These are phyloP conservation scores for Eidolon helvum DNA, from an alignment of 2,113 vertebrate genomes.

Conservation along the genomic window DNA sequence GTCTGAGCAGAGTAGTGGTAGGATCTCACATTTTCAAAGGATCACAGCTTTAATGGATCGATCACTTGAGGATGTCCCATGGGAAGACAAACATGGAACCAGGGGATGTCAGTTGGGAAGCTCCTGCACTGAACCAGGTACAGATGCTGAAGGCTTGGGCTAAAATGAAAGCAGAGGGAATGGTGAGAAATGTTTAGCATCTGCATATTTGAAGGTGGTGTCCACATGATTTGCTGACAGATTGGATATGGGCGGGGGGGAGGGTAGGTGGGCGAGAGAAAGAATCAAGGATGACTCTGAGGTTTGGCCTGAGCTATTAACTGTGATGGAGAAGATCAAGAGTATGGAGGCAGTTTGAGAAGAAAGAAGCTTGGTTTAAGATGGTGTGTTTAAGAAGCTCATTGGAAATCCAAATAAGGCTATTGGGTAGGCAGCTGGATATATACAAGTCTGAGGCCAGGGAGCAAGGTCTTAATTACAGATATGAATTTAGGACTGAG, in stretches of 20 bases:
- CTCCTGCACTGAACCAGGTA: neutral
- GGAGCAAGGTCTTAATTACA: neutral
- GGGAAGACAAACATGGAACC: neutral
- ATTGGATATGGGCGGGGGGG: neutral
- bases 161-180: neutral
- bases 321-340: neutral
- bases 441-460: neutral
- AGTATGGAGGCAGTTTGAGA: neutral
- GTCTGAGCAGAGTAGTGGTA: neutral
- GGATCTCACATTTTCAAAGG: neutral
- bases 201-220: neutral
- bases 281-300: neutral
- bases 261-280: neutral
- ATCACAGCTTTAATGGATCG: neutral
- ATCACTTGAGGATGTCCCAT: neutral
- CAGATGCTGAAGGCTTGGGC: neutral
- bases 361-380: neutral
- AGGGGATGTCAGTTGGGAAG: neutral
- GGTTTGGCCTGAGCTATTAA: neutral
- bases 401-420: neutral
- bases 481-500: neutral
- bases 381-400: neutral
- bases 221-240: neutral
- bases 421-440: neutral
- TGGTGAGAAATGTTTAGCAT: neutral